phyloP scores from a whole-genome alignment of 2,888 invertebrate genomes.

The Drosophila monieri region DNA sequence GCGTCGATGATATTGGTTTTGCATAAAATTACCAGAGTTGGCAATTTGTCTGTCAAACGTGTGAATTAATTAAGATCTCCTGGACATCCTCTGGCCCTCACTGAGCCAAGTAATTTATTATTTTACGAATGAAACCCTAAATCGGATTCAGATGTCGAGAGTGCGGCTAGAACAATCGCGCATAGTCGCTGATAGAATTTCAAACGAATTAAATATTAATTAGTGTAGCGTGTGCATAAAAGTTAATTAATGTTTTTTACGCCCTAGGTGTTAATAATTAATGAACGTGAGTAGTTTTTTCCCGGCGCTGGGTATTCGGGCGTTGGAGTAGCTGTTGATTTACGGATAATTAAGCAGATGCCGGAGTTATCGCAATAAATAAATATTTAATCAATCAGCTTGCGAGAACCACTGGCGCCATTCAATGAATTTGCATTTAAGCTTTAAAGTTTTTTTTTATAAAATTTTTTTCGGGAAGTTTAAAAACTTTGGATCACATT shows the following conservation, averaged over 20 bases:
- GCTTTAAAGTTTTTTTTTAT: neutral
- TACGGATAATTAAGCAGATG: slow-evolving; percentile 48
- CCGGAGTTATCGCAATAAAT: slow-evolving; percentile 40
- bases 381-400: slow-evolving; percentile 52
- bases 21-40: slow-evolving; percentile 14
- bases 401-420: neutral
- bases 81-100: neutral
- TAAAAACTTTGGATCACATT: slow-evolving; percentile 1
- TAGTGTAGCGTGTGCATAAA: slow-evolving; percentile 64
- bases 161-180: slow-evolving; percentile 19
- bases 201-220: slow-evolving; percentile 70
- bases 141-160: neutral
- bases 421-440: neutral
- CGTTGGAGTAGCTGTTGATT: slow-evolving; percentile 32
- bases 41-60: slow-evolving; percentile 45
- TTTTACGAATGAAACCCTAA: slow-evolving; percentile 21
- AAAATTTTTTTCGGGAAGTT: too few species aligned
- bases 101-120: slow-evolving; percentile 11
- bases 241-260: slow-evolving; percentile 67
- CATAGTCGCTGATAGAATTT: slow-evolving; percentile 39
- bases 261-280: slow-evolving; percentile 70
- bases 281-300: slow-evolving; percentile 35
- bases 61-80: slow-evolving; percentile 17
- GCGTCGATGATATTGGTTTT: slow-evolving; percentile 11
- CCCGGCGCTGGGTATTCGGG: slow-evolving; percentile 11